phyloP scores from a whole-genome alignment of 2,797 vertebrate genomes.

The Brachymystax lenok region DNA sequence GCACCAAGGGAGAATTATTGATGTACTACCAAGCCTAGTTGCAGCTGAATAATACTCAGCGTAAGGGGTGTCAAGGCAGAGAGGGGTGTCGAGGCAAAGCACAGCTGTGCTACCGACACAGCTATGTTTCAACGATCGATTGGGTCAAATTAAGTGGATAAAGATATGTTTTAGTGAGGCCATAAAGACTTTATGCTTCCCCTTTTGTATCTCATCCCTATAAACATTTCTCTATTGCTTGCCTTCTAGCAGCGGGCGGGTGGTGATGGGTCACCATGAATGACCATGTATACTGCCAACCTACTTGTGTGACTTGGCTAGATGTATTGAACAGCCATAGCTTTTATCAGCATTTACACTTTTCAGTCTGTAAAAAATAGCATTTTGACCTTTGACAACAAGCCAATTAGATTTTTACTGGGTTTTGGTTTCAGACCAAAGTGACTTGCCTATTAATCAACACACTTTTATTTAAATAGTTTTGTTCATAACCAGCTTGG shows the following conservation, averaged over 20 bases:
- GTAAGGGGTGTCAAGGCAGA: not conserved
- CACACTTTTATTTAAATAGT: too few relatives aligned
- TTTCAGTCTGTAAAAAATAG: not conserved
- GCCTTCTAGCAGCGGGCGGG: slow-evolving; percentile 2
- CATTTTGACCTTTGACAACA: slow-evolving; percentile 27
- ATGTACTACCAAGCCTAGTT: not conserved
- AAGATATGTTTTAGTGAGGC: not conserved
- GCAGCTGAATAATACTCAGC: not conserved
- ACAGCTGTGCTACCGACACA: not conserved
- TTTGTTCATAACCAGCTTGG: slow-evolving; percentile 20
- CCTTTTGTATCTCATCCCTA: not conserved
- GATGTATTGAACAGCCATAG: not conserved
- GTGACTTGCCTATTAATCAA: too few relatives aligned
- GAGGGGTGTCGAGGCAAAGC: not conserved
- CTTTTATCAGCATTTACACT: not conserved
- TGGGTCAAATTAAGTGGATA: slow-evolving; percentile 15
- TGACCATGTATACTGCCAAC: slow-evolving; percentile 19
- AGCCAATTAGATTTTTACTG: not conserved
- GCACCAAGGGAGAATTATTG: not conserved
- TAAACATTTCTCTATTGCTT: slow-evolving; percentile 15
- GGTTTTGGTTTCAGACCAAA: not conserved
- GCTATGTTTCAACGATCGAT: slow-evolving; percentile 12
- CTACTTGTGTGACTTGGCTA: not conserved
- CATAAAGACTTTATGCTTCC: slow-evolving; percentile 7
- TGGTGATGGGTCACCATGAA: slow-evolving; percentile 29